Percentiles rank a stretch among this genome's conserved stretches.
These are phyloP conservation scores for Lathamus discolor DNA, from an alignment of 2,113 vertebrate species.

Conservation along the genomic window DNA sequence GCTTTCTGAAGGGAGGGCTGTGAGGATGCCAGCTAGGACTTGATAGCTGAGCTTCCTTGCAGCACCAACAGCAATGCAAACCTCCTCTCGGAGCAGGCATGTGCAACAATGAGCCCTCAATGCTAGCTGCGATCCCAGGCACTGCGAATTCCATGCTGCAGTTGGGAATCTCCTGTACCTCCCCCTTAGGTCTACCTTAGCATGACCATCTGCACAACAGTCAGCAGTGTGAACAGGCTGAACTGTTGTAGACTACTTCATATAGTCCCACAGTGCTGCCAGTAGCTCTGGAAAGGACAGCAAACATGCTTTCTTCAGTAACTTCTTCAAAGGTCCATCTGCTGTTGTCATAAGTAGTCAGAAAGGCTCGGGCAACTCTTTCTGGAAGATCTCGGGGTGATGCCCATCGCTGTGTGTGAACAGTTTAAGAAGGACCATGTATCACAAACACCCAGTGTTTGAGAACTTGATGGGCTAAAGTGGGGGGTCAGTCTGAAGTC, in stretches of 20 bases:
- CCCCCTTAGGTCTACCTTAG: fast-evolving
- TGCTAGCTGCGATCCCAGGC: background rate
- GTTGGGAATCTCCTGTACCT: background rate
- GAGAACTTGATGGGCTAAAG: background rate
- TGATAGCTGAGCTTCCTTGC: background rate
- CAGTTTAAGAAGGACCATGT: background rate
- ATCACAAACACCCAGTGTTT: background rate
- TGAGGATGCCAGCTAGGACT: background rate
- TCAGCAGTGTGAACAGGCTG: background rate
- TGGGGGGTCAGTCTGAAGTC: background rate
- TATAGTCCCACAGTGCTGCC: fast-evolving
- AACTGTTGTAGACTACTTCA: background rate
- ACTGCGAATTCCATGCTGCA: background rate
- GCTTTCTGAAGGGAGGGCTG: background rate
- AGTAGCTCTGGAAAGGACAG: background rate
- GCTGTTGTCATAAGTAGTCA: background rate
- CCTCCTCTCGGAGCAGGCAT: fast-evolving
- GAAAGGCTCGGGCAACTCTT: background rate
- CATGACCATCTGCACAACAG: background rate
- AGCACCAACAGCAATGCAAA: fast-evolving
- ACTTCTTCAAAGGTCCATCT: background rate
- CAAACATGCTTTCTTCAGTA: background rate
- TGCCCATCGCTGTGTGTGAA: fast-evolving
- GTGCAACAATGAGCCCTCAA: fast-evolving
- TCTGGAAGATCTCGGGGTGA: background rate